Evolutionary conservation across 2,113 vertebrate genomes (phyloP).

Genomic region (Triplophysa rosa): DNA sequence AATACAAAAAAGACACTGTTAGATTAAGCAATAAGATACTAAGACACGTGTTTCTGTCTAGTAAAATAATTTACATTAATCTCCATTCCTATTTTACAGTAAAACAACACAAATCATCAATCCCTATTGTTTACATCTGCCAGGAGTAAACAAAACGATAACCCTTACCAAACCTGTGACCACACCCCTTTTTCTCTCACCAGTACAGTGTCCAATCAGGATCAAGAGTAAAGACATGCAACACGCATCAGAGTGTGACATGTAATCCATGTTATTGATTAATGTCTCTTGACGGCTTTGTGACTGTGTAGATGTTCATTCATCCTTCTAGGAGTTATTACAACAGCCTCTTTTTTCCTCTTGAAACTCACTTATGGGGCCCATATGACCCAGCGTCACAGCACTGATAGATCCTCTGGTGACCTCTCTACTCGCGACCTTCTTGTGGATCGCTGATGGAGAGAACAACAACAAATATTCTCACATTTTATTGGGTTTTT

Average conservation of each 20-base stretch:
- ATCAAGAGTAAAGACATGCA: neutral
- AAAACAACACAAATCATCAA: neutral
- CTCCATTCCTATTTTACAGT: neutral
- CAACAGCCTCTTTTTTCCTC: conserved; percentile 68
- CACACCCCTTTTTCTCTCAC: neutral
- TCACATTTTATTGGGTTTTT: neutral
- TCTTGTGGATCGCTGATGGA: conserved; percentile 83
- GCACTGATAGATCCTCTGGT: conserved; percentile 76
- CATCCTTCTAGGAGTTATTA: conserved; percentile 65
- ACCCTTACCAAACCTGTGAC: neutral
- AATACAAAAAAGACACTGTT: too few relatives aligned
- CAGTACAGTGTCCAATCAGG: neutral
- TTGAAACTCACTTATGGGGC: conserved; percentile 45
- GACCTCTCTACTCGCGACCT: conserved; percentile 85
- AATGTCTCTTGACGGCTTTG: conserved; percentile 20
- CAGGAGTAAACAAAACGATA: conserved; percentile 9
- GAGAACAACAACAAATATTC: neutral
- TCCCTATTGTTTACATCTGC: neutral
- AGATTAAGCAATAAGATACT: too few relatives aligned
- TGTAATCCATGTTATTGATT: neutral
- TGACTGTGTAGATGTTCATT: neutral
- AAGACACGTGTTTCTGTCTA: too few relatives aligned
- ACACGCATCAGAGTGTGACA: neutral
- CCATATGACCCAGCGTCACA: conserved; percentile 66
- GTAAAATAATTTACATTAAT: neutral